Base-by-base conservation (phyloP, 2,797 vertebrate species). In the Calcarius lapponicus region DNA sequence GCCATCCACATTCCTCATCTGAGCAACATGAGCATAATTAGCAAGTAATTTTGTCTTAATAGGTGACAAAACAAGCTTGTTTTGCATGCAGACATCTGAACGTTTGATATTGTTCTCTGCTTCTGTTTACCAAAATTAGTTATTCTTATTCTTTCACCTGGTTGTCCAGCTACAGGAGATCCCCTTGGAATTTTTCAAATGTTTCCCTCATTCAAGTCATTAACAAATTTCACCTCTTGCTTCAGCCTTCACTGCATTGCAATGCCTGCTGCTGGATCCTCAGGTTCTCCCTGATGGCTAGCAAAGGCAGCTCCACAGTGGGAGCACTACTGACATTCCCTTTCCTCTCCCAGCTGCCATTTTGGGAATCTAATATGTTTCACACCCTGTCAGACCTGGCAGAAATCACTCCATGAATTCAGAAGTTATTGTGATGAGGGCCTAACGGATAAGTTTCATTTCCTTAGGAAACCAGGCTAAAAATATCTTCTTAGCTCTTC, bases 401-500 rank as follows among this genome's bases (percentile, higher is more conserved):
- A 95, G 92, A 91, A 95, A 73, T 94, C 28, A 47, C 83, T 80
- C 73, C 45, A 21, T 73, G 90, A 84, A 94, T 95, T 95, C 78
- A 94, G 32, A 73, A 91, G 82, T 95, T 94, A 91, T 66, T 97
- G 93, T 95, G 88, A 84, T 90, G 91, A 94, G 80, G 40, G 43
- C 70, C 70, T 93, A 90, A 93, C 58, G 88, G 95, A 91, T 95
- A 92, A 95, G 96, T 97, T 97, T 95, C 92, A 95, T 97, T 97
- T 97, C 95, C 96, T 88, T 96, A 95, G 95, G 96, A 97, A 97
- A 81, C 43, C 8, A 84, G 70, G 88, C 94, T 97, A 97, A 96
- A 97, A 96, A 95, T 95, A 97, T 56, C 8, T 58, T 90, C 71
- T 71, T 56, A 86, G 83, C 65, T 88, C 61, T 86, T 88, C 90